phyloP scores from a whole-genome alignment of 2,113 vertebrate genomes.

The Anseranas semipalmata region DNA sequence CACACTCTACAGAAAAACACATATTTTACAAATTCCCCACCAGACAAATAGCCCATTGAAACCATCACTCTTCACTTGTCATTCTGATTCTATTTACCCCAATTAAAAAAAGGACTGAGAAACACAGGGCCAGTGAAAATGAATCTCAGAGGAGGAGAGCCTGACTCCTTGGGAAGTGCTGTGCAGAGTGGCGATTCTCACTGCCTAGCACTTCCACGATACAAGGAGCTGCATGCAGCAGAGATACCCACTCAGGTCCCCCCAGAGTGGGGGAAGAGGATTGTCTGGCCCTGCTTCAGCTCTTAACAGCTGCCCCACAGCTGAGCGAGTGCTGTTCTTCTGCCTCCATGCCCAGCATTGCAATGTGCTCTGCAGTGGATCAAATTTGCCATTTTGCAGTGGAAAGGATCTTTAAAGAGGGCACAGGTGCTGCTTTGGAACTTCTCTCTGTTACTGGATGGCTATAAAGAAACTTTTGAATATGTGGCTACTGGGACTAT shows the following conservation, averaged over 20 bases:
- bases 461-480: background rate
- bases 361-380: background rate
- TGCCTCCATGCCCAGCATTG: rapidly evolving
- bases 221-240: background rate
- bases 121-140: conserved; percentile 26
- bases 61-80: conserved; percentile 54
- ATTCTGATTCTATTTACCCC: conserved; percentile 45
- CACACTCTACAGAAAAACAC: conserved; percentile 64
- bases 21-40: conserved; percentile 66
- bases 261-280: background rate
- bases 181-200: background rate
- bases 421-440: background rate
- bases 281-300: background rate
- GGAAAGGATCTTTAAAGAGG: background rate
- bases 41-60: conserved; percentile 58
- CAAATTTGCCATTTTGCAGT: background rate
- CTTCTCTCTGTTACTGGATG: background rate
- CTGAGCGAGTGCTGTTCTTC: rapidly evolving
- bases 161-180: background rate
- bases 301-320: background rate
- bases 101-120: conserved; percentile 48
- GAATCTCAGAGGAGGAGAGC: background rate
- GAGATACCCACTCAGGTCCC: rapidly evolving
- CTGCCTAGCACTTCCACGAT: background rate
- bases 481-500: background rate